Evolutionary conservation across 2,888 invertebrate genomes (phyloP), one percentile per base, ranked within the genome.

Genomic region (Chouioia cunea): DNA sequence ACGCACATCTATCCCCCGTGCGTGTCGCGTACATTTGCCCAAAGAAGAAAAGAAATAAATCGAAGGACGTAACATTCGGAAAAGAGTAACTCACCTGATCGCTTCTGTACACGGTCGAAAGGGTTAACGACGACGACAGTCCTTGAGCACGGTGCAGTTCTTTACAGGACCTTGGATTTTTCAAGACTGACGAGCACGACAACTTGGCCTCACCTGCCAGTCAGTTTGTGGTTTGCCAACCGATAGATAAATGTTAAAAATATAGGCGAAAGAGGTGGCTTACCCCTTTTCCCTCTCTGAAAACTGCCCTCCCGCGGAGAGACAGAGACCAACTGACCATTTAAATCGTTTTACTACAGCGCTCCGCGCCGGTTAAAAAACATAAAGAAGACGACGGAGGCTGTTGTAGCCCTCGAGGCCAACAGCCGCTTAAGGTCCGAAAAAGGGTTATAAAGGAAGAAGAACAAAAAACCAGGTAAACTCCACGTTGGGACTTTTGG

Each of bases 91-190:
- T 64, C 70, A 70, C 70, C 63, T 64, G 64, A 48, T 43, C 18
- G 58, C 60, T 22, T 54, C 44, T 58, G 53, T n/a, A 2, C 16
- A 58, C 23, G 23, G 23, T n/a, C 16, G 18, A 54, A 54, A 6
- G 36, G 36, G 10, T 36, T 36, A 36, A 54, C 18, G 27, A 23
- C 54, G 15, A 23, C 12, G 27, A 54, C 54, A 23, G 54, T 27
- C 23, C 23, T 12, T 15, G 54, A 23, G 15, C 4, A 20, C 12
- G 43, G 16, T 52, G 72, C 65, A 75, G 78, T 78, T 78, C 70
- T 76, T 36, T 78, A 75, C 75, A 64, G 77, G 79, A 81, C 84
- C 84, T 84, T 83, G 84, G 79, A 74, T 18, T 48, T 71, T 60
- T 47, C 69, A 56, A 72, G 78, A 83, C 83, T 83, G 36, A 36